These are phyloP conservation scores for Geotrypetes seraphini DNA, from an alignment of 2,797 vertebrate species.

Conservation along the genomic window DNA sequence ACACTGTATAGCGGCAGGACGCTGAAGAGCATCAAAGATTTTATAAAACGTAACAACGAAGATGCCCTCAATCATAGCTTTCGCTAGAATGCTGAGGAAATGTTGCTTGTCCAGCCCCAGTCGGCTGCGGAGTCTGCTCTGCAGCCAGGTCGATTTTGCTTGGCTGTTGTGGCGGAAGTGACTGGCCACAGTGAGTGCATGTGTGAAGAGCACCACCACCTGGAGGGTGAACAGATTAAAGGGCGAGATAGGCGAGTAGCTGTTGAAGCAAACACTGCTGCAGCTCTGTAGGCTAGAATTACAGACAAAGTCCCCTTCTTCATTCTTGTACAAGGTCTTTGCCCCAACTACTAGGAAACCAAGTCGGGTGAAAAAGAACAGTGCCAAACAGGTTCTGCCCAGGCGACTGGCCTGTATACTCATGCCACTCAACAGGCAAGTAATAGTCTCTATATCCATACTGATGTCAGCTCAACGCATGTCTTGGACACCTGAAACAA, in stretches of 20 bases:
- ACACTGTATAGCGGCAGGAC: neutral
- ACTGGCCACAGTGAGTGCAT: neutral
- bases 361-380: neutral
- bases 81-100: neutral
- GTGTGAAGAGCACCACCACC: neutral
- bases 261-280: slow-evolving; percentile 2
- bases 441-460: neutral
- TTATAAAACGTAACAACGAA: neutral
- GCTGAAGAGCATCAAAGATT: slow-evolving; percentile 1
- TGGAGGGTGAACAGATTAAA: slow-evolving; percentile 17
- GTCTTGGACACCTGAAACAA: no score
- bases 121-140: neutral
- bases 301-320: neutral
- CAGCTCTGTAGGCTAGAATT: slow-evolving; percentile 3
- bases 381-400: neutral
- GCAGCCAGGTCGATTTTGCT: neutral
- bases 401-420: neutral
- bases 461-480: no score
- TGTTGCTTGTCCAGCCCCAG: neutral
- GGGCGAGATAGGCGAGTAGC: slow-evolving; percentile 2
- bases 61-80: slow-evolving; percentile 2
- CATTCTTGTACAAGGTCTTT: slow-evolving; percentile 10
- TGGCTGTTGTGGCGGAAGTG: neutral
- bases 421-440: neutral
- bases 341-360: neutral